phyloP scores from a whole-genome alignment of 53 echinoderm and acorn worm species.

The Patiria pectinifera region DNA sequence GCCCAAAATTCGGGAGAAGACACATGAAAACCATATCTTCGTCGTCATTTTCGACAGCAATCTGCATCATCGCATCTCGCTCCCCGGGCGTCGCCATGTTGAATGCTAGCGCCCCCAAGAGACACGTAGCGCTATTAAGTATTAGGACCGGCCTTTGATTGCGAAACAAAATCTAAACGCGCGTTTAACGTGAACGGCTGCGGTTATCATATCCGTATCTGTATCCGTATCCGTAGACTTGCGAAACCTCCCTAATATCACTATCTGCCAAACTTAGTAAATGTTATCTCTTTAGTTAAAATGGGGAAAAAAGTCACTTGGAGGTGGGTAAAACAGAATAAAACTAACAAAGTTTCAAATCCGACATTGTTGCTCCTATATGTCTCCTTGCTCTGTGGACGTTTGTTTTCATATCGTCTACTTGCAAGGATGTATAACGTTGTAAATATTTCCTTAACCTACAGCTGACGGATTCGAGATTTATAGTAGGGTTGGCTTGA shows the following conservation, averaged over 20 bases:
- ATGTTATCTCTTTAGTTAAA: too few relatives aligned
- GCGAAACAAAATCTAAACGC: slow-evolving; percentile 31
- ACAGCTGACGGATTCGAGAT: too few relatives aligned
- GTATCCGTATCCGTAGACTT: slow-evolving; percentile 21
- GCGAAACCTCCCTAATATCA: slow-evolving; percentile 32
- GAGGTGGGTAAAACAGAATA: too few relatives aligned
- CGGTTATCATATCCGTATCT: slow-evolving; percentile 44
- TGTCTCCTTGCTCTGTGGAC: too few relatives aligned
- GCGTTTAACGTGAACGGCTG: slow-evolving; percentile 18
- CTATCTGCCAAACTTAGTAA: too few relatives aligned
- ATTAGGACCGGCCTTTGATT: background rate
- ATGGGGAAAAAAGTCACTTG: too few relatives aligned
- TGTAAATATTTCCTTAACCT: too few relatives aligned
- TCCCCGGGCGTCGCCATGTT: slow-evolving; percentile 38
- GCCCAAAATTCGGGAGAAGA: slow-evolving; percentile 11
- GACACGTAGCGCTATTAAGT: background rate
- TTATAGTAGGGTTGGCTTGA: too few relatives aligned
- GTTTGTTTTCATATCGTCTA: too few relatives aligned
- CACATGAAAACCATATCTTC: slow-evolving; percentile 32
- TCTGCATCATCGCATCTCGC: background rate
- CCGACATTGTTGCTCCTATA: too few relatives aligned
- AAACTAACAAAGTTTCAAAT: too few relatives aligned
- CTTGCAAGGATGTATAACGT: too few relatives aligned
- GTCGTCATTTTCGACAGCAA: slow-evolving; percentile 39
- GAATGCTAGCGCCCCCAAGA: slow-evolving; percentile 9